Base-by-base conservation (phyloP, 2,888 invertebrate species). In the Drosophila mimica region DNA sequence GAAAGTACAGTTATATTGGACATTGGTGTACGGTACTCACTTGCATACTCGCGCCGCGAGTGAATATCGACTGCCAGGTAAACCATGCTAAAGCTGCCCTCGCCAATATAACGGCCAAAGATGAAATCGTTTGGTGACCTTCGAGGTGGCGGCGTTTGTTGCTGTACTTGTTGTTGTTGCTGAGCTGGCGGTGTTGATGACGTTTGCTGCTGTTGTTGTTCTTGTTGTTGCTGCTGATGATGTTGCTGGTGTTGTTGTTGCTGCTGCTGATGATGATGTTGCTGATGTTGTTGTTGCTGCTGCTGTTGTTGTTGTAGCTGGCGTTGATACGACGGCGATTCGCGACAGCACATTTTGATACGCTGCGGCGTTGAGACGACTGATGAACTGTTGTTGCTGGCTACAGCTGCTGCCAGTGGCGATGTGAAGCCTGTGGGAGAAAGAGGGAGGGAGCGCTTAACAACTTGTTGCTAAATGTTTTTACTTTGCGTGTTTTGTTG, bases 21-120 rank as follows among this genome's bases (percentile, higher is more conserved):
- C 62, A n/a, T 43, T 64, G 38, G 53, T 46, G 46, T 60, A 51
- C 57, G 63, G 43, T 70, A 84, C 97, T 95, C 95, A 98, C 98
- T 98, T 94, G 99, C 99, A 95, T 96, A 98, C 94, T 99, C 98
- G 91, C 96, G 96, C 90, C 95, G 96, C 65, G 96, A 97, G 92
- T 97, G 96, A 74, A 98, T 96, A 93, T 99, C 98, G 93, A 97
- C 97, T 60, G 98, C 98, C 82, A 98, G 95, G 93, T 97, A 99
- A 61, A 99, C 99, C 72, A 97, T 97, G 89, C 99, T 99, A 93
- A 97, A 99, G 92, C 99, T 98, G 79, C 99, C 99, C 93, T 99
- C 99, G 78, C 99, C 99, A 88, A 99, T 96, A 76, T 97, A 95
- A 94, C 97, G 98, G 69, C 98, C 98, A 94, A 99, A 99, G 90